Percentiles rank a stretch among this genome's conserved stretches.
phyloP scores from a whole-genome alignment of 2,888 invertebrate genomes.

The Acheta domesticus region DNA sequence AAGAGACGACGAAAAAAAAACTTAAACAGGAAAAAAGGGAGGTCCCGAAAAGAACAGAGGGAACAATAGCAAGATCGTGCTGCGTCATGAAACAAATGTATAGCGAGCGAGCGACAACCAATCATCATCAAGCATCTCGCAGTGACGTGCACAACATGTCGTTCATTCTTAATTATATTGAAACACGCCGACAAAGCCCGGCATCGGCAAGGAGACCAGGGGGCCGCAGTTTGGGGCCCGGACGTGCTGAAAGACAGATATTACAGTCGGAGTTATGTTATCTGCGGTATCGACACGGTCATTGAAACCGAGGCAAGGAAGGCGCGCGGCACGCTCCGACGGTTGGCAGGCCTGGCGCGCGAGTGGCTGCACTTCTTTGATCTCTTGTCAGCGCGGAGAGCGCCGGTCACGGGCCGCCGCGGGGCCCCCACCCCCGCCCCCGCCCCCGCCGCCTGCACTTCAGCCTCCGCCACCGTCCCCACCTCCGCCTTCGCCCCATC shows the following conservation, averaged over 20 bases:
- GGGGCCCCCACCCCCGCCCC: not conserved
- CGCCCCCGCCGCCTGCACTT: too few relatives aligned
- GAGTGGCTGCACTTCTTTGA: conserved; percentile 21
- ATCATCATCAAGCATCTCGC: conserved; percentile 33
- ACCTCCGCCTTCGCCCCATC: too few relatives aligned
- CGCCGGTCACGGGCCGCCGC: not conserved
- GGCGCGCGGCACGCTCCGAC: conserved; percentile 12
- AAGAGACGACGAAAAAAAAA: not conserved
- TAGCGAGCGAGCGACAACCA: conserved; percentile 35
- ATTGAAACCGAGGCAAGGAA: conserved; percentile 22
- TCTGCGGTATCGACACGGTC: conserved; percentile 21
- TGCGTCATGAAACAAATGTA: conserved; percentile 37
- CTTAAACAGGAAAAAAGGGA: conserved; percentile 4
- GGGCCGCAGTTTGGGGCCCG: conserved; percentile 11
- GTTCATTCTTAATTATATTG: conserved; percentile 36
- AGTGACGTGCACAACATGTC: conserved; percentile 36
- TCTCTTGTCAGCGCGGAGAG: conserved; percentile 19
- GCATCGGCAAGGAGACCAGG: not conserved
- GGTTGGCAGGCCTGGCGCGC: conserved; percentile 11
- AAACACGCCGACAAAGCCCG: conserved; percentile 35
- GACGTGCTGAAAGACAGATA: conserved; percentile 23
- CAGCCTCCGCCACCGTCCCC: too few relatives aligned
- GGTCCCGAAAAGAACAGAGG: conserved; percentile 11
- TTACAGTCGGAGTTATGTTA: conserved; percentile 18
- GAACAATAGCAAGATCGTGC: conserved; percentile 32